Base-by-base conservation (phyloP, 1,140 invertebrate genomes). In the Harpegnathos saltator region DNA sequence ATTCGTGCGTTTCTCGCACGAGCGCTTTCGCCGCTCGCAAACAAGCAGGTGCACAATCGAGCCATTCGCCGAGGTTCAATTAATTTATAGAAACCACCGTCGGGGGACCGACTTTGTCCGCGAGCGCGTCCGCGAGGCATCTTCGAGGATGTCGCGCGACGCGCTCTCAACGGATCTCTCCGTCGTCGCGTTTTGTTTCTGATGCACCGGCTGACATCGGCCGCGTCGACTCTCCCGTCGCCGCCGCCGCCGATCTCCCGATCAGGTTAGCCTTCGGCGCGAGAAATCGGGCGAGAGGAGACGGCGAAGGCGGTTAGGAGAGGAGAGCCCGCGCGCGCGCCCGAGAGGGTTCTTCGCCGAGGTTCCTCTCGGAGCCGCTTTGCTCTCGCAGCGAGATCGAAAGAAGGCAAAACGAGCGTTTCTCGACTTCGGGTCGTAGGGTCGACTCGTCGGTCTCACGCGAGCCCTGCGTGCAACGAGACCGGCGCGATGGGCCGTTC, bases 361-460 rank as follows among this genome's bases (percentile, higher is more conserved):
- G 26, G 38, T 58, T 26, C 50, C 19, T 50, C 62, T 68, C 62
- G 11, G 44, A 63, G 50, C 50, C 17, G 50, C n/a, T 58, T 44
- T 9, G 63, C 75, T 80, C 52, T 80, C 81, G 73, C 85, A 66
- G 71, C 62, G 73, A 66, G 72, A 61, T 86, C 72, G 83, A 91
- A 91, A 89, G 89, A 85, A 82, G 86, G 85, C 77, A 84, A 88
- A 88, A 87, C 62, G 84, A 87, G 77, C 72, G 81, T 80, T 80
- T 58, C 85, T 89, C 90, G 88, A 88, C 89, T 84, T 82, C 83
- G 85, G 91, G 91, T 92, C 91, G 86, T 86, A 89, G 73, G 91
- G 91, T 92, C 91, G 90, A 84, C 84, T 88, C 86, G 85, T 90
- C 83, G 85, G 87, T 83, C 87, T 90, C 89, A 90, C 88, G 89